Base-by-base conservation (phyloP, 2,888 invertebrate species). In the Amorpha juglandis region DNA sequence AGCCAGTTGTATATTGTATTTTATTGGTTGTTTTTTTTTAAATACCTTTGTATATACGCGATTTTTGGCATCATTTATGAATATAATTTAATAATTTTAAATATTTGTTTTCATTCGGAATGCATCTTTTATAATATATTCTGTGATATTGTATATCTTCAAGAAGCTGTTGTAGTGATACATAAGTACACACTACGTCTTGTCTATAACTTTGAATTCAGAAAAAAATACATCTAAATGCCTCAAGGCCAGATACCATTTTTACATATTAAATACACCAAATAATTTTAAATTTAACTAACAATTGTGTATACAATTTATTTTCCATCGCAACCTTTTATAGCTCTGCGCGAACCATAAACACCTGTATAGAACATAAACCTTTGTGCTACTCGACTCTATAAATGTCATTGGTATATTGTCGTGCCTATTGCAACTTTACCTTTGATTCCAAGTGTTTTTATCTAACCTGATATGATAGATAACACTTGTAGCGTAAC, bases 381-480 rank as follows among this genome's bases (percentile, higher is more conserved):
- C 58, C 58, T 58, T 42, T 58, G 19, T 58, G 42, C 58, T 19
- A 58, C 38, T 58, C 58, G 19, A 19, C 19, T 42, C 58, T 42
- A 58, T 58, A 58, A 58, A 58, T 58, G 58, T 58, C 58, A 58
- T 58, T 58, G 38, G 58, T 58, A 42, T 38, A 42, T 58, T 58
- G 55, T 27, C 27, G 27, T 38, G 19, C 58, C 58, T 19, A 58
- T 42, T 58, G 58, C 42, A 58, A 42, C 38, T 38, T 58, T 58
- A 19, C 58, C 58, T 58, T 58, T 58, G 58, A 58, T 19, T 58
- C 58, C 14, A 58, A 58, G 58, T 58, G 58, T 58, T 58, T 55
- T 58, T 58, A 58, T 58, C 58, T 58, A 58, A 19, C 58, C 42
- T 58, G 58, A 58, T 58, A 58, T 58, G 42, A 58, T 58, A 58